Evolutionary conservation across 2,797 vertebrate species (phyloP).

Genomic region (Coregonus sp.): DNA sequence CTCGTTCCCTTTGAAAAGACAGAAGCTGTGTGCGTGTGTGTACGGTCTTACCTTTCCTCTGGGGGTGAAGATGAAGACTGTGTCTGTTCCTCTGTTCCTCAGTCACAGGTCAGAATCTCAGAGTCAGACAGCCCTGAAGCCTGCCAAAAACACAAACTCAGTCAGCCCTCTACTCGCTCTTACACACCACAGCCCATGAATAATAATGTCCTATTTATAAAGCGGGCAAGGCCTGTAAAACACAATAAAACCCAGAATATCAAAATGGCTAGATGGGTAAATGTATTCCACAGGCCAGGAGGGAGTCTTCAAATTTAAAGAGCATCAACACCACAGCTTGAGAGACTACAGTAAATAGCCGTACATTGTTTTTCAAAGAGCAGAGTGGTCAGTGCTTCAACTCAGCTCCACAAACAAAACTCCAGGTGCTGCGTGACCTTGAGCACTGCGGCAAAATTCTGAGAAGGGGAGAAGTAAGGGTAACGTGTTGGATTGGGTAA

Average conservation of each 20-base stretch:
- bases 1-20: neutral
- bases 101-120: slow-evolving; percentile 7
- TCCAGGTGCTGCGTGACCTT: slow-evolving; percentile 25
- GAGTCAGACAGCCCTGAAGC: slow-evolving; percentile 18
- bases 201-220: slow-evolving; percentile 31
- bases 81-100: slow-evolving; percentile 14
- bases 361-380: neutral
- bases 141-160: slow-evolving; percentile 37
- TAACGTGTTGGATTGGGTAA: neutral
- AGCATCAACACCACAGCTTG: slow-evolving; percentile 31
- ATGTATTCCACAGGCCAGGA: neutral
- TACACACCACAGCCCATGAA: slow-evolving; percentile 22
- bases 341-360: neutral
- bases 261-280: slow-evolving; percentile 21
- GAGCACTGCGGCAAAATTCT: neutral
- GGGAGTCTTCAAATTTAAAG: slow-evolving; percentile 39
- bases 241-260: slow-evolving; percentile 47
- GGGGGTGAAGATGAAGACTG: slow-evolving; percentile 10
- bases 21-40: neutral
- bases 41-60: slow-evolving; percentile 48
- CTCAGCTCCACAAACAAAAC: neutral
- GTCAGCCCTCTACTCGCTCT: neutral
- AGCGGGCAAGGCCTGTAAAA: slow-evolving; percentile 29
- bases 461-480: neutral
- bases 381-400: neutral